Percentiles rank a stretch among this genome's conserved stretches.
Evolutionary conservation across 2,113 vertebrate genomes (phyloP).

Genomic region (Mus musculus): GRCm39 chr5:62233001-62233500

Average conservation of each 20-base stretch:
- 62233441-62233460: neutral
- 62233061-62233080: neutral
- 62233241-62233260: slow-evolving; percentile 63
- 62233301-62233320: slow-evolving; percentile 49
- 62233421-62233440: neutral
- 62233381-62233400: neutral
- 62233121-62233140: neutral
- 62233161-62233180: neutral
- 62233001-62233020: slow-evolving; percentile 6
- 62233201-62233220: slow-evolving; percentile 11
- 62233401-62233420: neutral
- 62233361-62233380: slow-evolving; percentile 68
- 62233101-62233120: slow-evolving; percentile 44
- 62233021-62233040: slow-evolving; percentile 35
- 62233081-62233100: neutral
- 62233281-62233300: slow-evolving; percentile 69
- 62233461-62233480: neutral
- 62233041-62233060: slow-evolving; percentile 54
- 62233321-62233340: slow-evolving; percentile 7
- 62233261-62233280: slow-evolving; percentile 71
- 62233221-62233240: slow-evolving; percentile 63
- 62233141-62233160: slow-evolving; percentile 5
- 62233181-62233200: neutral
- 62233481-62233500: neutral
- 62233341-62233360: slow-evolving; percentile 69